phyloP scores from a whole-genome alignment of 2,113 vertebrate genomes.

The Syngnathoides biaculeatus region DNA sequence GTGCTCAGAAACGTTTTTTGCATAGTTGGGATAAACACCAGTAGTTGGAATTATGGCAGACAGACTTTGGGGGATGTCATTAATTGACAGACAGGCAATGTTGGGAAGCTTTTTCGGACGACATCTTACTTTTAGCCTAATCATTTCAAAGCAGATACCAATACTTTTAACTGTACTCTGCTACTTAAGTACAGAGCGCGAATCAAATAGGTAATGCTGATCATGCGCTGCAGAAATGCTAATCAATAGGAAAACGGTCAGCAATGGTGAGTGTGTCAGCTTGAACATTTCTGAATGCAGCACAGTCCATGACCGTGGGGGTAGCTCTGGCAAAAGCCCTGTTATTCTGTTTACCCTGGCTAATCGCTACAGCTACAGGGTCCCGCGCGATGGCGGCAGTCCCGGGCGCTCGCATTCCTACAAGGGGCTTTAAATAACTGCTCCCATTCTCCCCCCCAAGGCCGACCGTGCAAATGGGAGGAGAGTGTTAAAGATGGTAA shows the following conservation, averaged over 20 bases:
- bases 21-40: constrained; percentile 40
- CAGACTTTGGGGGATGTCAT: neutral
- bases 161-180: too few species aligned
- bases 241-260: constrained; percentile 19
- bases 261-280: constrained; percentile 24
- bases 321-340: constrained; percentile 34
- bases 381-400: constrained; percentile 46
- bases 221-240: constrained; percentile 49
- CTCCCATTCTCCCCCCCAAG: constrained; percentile 36
- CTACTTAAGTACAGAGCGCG: neutral
- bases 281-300: constrained; percentile 14
- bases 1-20: constrained; percentile 43
- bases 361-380: constrained; percentile 61
- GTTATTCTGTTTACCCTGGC: constrained; percentile 65
- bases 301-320: constrained; percentile 19
- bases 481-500: constrained; percentile 69
- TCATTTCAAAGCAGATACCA: too few species aligned
- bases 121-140: too few species aligned
- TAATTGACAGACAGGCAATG: too few species aligned
- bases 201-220: constrained; percentile 27
- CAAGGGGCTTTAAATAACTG: constrained; percentile 68
- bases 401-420: constrained; percentile 60
- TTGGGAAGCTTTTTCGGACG: too few species aligned
- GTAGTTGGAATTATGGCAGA: neutral
- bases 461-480: constrained; percentile 55